Conservation (phyloP, 2,113 vertebrate genomes). For the Brachyhypopomus occidentalis region DNA sequence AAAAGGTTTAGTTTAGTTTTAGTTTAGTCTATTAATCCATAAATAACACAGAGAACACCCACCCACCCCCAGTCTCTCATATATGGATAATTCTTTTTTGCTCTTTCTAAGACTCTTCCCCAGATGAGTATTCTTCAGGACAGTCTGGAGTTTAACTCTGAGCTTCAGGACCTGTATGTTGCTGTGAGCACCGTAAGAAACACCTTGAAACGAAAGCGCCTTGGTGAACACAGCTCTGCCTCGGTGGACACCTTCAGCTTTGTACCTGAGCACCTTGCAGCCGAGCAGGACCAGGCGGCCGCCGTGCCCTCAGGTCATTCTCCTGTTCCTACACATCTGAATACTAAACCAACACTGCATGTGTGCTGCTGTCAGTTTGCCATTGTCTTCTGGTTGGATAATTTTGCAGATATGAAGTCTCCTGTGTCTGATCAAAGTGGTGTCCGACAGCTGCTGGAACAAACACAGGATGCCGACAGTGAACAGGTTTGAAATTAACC, state of each 20-base stretch:
- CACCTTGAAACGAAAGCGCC: constrained; percentile 48
- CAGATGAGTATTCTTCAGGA: constrained; percentile 46
- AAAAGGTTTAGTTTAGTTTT: too few relatives aligned
- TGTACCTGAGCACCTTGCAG: constrained; percentile 3
- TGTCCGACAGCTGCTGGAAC: neutral
- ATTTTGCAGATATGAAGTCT: constrained; percentile 9
- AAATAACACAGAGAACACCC: neutral
- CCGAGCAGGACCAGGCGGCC: constrained; percentile 8
- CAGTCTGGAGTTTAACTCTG: constrained; percentile 50
- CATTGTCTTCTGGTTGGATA: neutral
- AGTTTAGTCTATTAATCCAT: neutral
- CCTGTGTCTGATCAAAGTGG: neutral
- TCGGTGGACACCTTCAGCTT: neutral
- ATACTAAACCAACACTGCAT: too few relatives aligned
- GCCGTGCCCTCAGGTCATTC: constrained; percentile 50
- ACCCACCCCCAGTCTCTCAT: too few relatives aligned
- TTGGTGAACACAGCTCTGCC: neutral
- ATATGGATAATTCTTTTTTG: neutral
- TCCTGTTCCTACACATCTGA: neutral
- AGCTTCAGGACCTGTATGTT: constrained; percentile 64
- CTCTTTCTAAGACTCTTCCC: constrained; percentile 60
- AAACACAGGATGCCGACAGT: constrained; percentile 1
- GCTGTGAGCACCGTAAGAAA: constrained; percentile 44
- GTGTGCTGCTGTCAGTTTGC: neutral
- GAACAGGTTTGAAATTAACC: constrained; percentile 47